These are phyloP conservation scores for Brachirus orientalis DNA, from an alignment of 2,113 vertebrate species.

Conservation along the genomic window DNA sequence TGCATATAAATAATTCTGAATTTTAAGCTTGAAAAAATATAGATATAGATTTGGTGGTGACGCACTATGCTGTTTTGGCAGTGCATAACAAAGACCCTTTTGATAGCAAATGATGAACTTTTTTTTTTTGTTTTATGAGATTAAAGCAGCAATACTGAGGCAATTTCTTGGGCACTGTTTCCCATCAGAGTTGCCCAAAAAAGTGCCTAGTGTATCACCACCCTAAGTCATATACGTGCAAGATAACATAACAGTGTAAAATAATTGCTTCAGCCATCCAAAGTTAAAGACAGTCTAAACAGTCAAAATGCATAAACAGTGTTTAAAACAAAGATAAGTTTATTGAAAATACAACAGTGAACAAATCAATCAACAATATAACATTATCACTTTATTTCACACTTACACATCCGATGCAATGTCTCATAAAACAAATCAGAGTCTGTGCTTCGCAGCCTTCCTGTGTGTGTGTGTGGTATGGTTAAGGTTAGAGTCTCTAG, in stretches of 20 bases:
- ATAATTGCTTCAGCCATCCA: background rate
- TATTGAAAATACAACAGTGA: conserved; percentile 36
- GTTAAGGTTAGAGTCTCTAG: too few species aligned
- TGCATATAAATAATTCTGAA: background rate
- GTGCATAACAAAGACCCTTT: background rate
- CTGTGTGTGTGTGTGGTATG: background rate
- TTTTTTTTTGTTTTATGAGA: background rate
- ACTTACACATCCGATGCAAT: conserved; percentile 10
- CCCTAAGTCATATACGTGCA: conserved; percentile 9
- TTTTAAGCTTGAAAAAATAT: background rate
- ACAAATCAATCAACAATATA: background rate
- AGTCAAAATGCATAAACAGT: background rate
- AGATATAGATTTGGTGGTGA: background rate
- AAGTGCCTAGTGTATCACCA: conserved; percentile 48
- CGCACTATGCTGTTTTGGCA: background rate
- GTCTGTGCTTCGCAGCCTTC: background rate
- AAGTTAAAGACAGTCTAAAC: background rate
- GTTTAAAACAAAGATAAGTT: conserved; percentile 22
- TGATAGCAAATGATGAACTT: background rate
- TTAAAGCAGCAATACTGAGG: conserved; percentile 59
- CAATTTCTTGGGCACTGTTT: conserved; percentile 44
- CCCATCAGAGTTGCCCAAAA: conserved; percentile 45
- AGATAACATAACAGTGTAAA: background rate
- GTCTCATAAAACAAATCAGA: background rate
- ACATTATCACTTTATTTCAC: background rate